Base-by-base conservation (phyloP, 1,140 invertebrate genomes). In the Heterodera schachtii region DNA sequence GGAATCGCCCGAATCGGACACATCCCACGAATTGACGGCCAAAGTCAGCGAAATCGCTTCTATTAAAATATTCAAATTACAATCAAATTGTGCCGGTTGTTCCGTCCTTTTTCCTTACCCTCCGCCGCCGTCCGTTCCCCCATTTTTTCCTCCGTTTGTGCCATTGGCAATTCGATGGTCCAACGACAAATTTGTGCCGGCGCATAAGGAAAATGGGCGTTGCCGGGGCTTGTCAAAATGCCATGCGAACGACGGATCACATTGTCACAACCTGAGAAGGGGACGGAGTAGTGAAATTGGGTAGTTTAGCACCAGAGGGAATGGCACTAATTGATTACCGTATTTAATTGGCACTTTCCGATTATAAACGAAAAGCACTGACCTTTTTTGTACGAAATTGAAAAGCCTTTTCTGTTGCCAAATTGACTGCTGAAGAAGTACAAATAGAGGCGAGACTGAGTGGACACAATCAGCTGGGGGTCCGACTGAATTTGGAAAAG, bases 321-420 rank as follows among this genome's bases (percentile, higher is more conserved):
- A 31, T 31, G 31, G 31, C 31, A 31, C 31, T 31, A 1, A 31
- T 31, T 31, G n/a, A 31, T 31, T 31, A 31, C 31, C 31, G 31
- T 0, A 31, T 31, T 31, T 31, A n/a, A 0, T 31, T 31, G 31
- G 31, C 31, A 31, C 31, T 31, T 31, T 31, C 31, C 1, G 31
- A 0, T 31, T 31, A 31, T 31, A 31, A 31, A 31, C 0, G 31
- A 31, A 31, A 31, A 31, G 1, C 31, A 31, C 31, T 46, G n/a
- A 92, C 92, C 95, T 91, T 95, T 94, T 70, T 94, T 94, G 85
- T 95, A 96, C 83, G 94, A 93, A 85, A 97, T 94, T 84, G 94
- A 94, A 90, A 97, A 97, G n/a, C 96, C 96, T 87, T 94, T 93
- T 85, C 93, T 93, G 0, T 94, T 94, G 89, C 95, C 94, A 43